Evolutionary conservation across 2,113 vertebrate genomes (phyloP).

Genomic region (Scomber scombrus): DNA sequence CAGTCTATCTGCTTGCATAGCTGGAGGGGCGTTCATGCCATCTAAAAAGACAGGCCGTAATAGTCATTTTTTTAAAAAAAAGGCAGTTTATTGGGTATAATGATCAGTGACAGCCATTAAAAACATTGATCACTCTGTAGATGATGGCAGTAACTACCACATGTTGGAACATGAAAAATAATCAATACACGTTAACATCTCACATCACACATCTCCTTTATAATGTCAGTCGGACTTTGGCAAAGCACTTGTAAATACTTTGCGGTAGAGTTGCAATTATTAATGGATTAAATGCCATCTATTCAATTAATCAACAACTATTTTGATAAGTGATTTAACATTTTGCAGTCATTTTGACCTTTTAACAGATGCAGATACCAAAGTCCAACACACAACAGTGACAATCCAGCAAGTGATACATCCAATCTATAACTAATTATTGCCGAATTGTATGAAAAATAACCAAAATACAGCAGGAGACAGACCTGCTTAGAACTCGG

Average conservation of each 20-base stretch:
- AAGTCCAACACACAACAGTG: neutral
- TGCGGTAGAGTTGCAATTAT: neutral
- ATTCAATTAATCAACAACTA: no score
- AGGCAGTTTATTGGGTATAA: conserved; percentile 6
- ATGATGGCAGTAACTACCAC: neutral
- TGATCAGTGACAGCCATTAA: neutral
- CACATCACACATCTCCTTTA: neutral
- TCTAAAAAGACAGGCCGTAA: neutral
- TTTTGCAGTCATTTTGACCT: no score
- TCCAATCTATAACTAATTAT: neutral
- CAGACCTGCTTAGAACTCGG: neutral
- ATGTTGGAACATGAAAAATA: neutral
- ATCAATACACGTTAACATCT: neutral
- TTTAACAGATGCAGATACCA: neutral
- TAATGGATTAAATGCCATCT: no score
- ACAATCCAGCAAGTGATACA: neutral
- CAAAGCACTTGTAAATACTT: neutral
- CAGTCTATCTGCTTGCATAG: conserved; percentile 61
- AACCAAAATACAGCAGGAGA: neutral
- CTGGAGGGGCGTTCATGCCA: neutral
- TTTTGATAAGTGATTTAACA: no score
- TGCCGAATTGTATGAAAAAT: neutral
- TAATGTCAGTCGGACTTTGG: neutral
- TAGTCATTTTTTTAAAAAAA: neutral
- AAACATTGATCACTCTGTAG: neutral